These are phyloP conservation scores for Buphagus erythrorhynchus DNA, from an alignment of 2,797 vertebrate genomes.

Conservation along the genomic window DNA sequence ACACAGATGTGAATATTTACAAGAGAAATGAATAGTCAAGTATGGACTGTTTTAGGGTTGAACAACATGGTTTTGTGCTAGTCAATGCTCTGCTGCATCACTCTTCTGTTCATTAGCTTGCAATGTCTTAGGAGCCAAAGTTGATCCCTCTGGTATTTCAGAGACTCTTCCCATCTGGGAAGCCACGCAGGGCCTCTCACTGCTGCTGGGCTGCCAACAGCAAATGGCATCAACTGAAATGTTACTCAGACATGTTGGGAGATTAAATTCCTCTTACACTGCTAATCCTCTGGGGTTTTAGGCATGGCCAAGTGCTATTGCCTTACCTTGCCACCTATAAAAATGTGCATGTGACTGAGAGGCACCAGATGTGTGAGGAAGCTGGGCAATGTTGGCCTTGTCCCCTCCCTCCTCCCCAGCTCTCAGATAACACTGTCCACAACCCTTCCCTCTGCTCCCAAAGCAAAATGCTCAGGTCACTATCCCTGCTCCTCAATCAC, in stretches of 20 bases:
- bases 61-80: background rate
- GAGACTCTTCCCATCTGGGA: background rate
- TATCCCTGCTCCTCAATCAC: background rate
- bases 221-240: background rate
- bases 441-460: background rate
- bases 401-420: background rate
- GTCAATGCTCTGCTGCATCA: background rate
- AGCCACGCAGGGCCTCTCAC: background rate
- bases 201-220: background rate
- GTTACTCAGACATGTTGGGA: background rate
- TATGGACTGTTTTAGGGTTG: background rate
- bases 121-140: background rate
- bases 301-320: background rate
- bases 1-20: background rate
- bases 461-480: background rate
- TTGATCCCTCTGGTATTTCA: background rate
- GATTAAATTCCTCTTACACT: background rate
- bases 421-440: background rate
- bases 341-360: background rate
- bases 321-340: background rate
- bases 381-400: background rate
- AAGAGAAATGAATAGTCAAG: background rate
- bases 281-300: background rate
- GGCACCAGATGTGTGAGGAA: background rate
- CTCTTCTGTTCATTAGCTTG: background rate